phyloP scores from a whole-genome alignment of 2,113 vertebrate genomes.

The Cottus gobio region DNA sequence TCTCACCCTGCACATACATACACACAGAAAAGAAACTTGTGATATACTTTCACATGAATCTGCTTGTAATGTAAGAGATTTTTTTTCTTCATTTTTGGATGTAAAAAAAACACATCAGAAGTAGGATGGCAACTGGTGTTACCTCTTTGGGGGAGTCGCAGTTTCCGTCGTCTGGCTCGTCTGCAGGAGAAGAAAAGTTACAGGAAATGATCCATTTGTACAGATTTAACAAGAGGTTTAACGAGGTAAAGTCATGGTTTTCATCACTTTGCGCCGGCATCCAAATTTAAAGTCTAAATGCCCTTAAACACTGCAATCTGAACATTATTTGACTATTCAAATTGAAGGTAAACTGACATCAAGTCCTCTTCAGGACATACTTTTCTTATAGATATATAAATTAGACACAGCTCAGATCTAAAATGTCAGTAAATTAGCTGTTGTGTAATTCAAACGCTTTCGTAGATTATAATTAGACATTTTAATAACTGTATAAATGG shows the following conservation, averaged over 20 bases:
- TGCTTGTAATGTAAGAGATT: conserved; percentile 12
- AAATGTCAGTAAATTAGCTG: not conserved
- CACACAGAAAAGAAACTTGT: not conserved
- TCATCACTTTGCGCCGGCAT: conserved; percentile 47
- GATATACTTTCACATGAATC: conserved; percentile 1
- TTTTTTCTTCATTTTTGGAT: not conserved
- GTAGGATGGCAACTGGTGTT: conserved; percentile 24
- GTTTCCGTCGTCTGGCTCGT: conserved; percentile 90
- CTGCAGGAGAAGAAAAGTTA: conserved; percentile 74
- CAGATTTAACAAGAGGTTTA: conserved; percentile 55
- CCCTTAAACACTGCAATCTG: conserved; percentile 39
- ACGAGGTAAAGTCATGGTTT: conserved; percentile 54
- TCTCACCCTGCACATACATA: conserved; percentile 84
- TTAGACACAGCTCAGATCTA: not conserved
- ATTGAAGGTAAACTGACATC: conserved; percentile 9
- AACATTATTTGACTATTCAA: conserved; percentile 31
- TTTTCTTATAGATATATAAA: not conserved
- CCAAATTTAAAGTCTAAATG: conserved; percentile 41
- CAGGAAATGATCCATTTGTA: conserved; percentile 67
- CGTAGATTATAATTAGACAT: not conserved
- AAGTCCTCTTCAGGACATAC: not conserved
- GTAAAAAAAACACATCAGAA: not conserved
- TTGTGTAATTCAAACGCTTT: not conserved
- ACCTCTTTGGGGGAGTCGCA: conserved; percentile 92
- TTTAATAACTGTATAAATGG: not conserved